A percentile compares a stretch with the other conserved stretches of the same genome.
Conservation (phyloP, 1,140 invertebrate genomes). For the Psix sp. region DNA sequence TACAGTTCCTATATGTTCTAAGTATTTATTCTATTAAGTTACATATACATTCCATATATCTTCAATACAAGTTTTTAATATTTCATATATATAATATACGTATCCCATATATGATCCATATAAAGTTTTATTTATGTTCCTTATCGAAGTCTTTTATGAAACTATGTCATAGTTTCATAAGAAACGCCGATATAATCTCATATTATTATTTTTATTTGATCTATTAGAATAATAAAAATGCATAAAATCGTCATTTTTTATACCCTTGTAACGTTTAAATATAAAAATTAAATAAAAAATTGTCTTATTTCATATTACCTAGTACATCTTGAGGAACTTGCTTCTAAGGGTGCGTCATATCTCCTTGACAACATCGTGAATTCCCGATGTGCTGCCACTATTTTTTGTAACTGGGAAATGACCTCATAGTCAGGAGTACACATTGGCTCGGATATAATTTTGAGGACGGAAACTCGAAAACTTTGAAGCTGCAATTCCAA, state of each 20-base stretch:
- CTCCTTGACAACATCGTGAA: slow-evolving; percentile 85
- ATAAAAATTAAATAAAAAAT: neutral
- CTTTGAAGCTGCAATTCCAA: slow-evolving; percentile 35
- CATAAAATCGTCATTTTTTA: neutral
- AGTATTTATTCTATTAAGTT: no score
- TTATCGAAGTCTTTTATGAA: no score
- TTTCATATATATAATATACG: no score
- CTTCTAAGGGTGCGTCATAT: slow-evolving; percentile 81
- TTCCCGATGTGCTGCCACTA: slow-evolving; percentile 86
- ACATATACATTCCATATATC: no score
- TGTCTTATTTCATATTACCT: slow-evolving; percentile 59
- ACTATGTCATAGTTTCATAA: no score
- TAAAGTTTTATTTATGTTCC: no score
- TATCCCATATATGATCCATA: no score
- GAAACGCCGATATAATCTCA: no score
- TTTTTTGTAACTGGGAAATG: slow-evolving; percentile 84
- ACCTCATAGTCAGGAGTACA: slow-evolving; percentile 87
- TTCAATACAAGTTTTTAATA: no score
- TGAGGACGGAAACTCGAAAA: slow-evolving; percentile 83
- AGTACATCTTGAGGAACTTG: slow-evolving; percentile 69
- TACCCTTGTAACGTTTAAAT: neutral
- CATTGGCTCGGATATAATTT: slow-evolving; percentile 82
- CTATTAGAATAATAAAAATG: no score
- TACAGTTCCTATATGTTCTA: no score
- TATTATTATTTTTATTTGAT: no score